Base-by-base conservation (phyloP, 2,888 invertebrate genomes). In the Campoplex capitator region DNA sequence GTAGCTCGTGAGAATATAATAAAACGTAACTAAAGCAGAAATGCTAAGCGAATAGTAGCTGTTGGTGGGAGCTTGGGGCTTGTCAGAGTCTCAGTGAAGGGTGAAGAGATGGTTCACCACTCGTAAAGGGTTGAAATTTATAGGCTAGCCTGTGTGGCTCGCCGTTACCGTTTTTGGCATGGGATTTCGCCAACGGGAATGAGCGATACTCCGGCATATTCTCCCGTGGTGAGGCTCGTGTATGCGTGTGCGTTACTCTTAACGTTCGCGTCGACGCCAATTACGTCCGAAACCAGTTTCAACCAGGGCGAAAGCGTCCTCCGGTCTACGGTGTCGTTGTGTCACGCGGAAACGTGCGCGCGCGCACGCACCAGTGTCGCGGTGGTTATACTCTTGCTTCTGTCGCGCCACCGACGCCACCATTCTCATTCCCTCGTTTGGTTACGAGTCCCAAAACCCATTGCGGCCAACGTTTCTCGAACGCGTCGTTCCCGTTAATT, bases 241-340 rank as follows among this genome's bases (percentile, higher is more conserved):
- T 87, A 74, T 76, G 79, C 80, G 80, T 73, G 79, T 83, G 88
- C 76, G 84, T 85, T 85, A 87, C 89, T 88, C 89, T 90, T 90
- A 90, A 90, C 89, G 88, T 86, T 88, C 89, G 89, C 89, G 91
- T 92, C 92, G 91, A 91, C 89, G 91, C 92, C 92, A 92, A 93
- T 93, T 93, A 93, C 90, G 90, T 91, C 86, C 87, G 88, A 90
- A 92, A 92, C 91, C 91, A 92, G 93, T 92, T 92, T 91, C 73
- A 83, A 77, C 86, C 83, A 68, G 58, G 71, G 76, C 67, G 73
- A 83, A 80, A 86, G 83, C 86, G 86, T 83, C 86, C 80, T 42
- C 77, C 76, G 83, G 86, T 86, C 86, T 86, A 80, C 80, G 75
- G 73, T 76, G 77, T 45, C 28, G 54, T 67, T 38, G 45, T 54